A percentile compares a stretch with the other conserved stretches of the same genome.
These are phyloP conservation scores for Rhipidura dahli DNA, from an alignment of 2,113 vertebrate genomes.

Conservation along the genomic window DNA sequence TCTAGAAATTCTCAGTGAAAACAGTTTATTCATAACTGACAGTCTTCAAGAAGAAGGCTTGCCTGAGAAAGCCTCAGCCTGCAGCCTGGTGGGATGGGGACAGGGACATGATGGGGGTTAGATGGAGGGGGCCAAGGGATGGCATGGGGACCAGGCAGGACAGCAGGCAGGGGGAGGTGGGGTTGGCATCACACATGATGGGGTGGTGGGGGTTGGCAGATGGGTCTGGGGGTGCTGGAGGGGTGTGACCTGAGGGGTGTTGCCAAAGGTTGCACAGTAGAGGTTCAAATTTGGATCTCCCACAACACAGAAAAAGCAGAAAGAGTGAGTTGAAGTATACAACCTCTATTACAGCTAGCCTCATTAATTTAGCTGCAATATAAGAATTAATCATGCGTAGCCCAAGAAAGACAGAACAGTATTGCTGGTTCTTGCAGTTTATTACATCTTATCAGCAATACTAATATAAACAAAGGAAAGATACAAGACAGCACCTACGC, in stretches of 20 bases:
- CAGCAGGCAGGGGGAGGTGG: accelerated
- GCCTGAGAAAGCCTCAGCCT: background rate
- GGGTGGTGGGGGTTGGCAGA: too few species aligned
- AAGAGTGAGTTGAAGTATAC: background rate
- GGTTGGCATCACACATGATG: background rate
- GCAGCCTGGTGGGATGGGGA: background rate
- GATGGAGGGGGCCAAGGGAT: background rate
- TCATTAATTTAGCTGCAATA: too few species aligned
- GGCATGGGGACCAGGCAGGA: too few species aligned
- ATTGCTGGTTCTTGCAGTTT: too few species aligned
- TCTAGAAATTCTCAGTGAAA: background rate
- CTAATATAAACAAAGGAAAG: too few species aligned
- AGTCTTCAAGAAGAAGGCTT: background rate
- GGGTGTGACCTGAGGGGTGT: background rate
- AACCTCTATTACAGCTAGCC: too few species aligned
- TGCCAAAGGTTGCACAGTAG: background rate
- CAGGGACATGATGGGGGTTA: background rate
- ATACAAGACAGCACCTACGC: too few species aligned
- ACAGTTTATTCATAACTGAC: background rate
- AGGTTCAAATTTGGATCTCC: background rate
- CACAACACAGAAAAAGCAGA: background rate
- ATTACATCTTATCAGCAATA: too few species aligned
- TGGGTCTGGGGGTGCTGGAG: background rate
- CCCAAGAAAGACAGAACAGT: too few species aligned
- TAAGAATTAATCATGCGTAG: too few species aligned